Conservation (phyloP, 2,888 invertebrate species). For the Chrysina gloriosa region DNA sequence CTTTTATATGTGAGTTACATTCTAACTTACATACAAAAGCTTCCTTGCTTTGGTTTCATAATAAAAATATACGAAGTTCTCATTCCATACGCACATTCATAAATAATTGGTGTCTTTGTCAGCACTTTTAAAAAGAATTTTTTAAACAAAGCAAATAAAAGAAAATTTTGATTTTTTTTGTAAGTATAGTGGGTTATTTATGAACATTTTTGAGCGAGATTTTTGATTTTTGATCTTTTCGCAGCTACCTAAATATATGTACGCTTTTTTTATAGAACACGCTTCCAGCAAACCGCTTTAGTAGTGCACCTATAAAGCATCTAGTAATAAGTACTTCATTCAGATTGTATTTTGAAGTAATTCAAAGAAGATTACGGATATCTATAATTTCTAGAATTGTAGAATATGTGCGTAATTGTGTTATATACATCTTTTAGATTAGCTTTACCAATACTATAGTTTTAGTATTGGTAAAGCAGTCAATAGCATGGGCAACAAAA, state of each 20-base stretch:
- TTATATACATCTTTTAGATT: too few relatives aligned
- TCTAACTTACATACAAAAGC: not conserved
- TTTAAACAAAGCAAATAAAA: not conserved
- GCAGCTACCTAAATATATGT: constrained; percentile 8
- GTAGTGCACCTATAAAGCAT: not conserved
- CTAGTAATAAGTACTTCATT: not conserved
- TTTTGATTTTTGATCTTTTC: constrained; percentile 27
- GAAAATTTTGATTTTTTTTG: constrained; percentile 30
- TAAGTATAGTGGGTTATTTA: constrained; percentile 28
- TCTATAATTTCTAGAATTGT: too few relatives aligned
- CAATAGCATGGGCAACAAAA: too few relatives aligned
- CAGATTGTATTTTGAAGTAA: constrained; percentile 1
- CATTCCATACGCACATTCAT: constrained; percentile 33
- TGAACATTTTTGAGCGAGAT: constrained; percentile 20
- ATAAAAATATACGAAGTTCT: constrained; percentile 7
- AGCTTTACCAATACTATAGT: too few relatives aligned
- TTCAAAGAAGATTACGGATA: too few relatives aligned
- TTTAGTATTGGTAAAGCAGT: too few relatives aligned
- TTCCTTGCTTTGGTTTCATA: constrained; percentile 13
- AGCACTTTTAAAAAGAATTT: constrained; percentile 15
- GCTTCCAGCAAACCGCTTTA: constrained; percentile 26
- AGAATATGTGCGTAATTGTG: too few relatives aligned
- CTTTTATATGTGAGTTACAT: not conserved
- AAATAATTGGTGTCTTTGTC: constrained; percentile 43
- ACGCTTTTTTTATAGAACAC: constrained; percentile 9